Percentiles rank a stretch among this genome's conserved stretches.
Evolutionary conservation across 2,888 invertebrate genomes (phyloP).

Genomic region (Flexamia atlantica): DNA sequence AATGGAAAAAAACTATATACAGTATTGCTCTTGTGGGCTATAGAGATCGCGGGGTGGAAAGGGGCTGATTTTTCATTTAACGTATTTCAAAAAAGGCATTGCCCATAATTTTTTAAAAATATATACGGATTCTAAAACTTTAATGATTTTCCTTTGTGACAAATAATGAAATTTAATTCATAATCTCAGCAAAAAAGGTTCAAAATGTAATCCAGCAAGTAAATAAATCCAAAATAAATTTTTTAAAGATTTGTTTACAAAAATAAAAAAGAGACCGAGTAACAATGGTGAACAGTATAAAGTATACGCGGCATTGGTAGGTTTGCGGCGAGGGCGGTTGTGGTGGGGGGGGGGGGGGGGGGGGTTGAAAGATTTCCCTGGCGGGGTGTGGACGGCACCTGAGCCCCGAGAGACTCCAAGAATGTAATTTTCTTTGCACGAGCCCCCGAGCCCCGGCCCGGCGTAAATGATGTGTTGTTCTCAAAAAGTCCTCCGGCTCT

Average conservation of each 20-base stretch:
- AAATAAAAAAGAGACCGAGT: not conserved
- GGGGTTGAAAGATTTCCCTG: slow-evolving; percentile 35
- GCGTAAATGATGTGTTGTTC: slow-evolving; percentile 60
- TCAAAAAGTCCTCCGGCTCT: slow-evolving; percentile 4
- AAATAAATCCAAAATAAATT: too few relatives aligned
- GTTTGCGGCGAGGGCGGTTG: slow-evolving; percentile 9
- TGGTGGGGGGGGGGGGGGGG: slow-evolving; percentile 9
- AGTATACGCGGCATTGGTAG: slow-evolving; percentile 15
- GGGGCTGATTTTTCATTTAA: too few relatives aligned
- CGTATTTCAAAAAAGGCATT: too few relatives aligned
- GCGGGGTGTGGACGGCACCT: slow-evolving; percentile 59
- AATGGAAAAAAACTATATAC: too few relatives aligned
- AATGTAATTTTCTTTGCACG: slow-evolving; percentile 61
- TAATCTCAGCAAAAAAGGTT: too few relatives aligned
- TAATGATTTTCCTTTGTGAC: too few relatives aligned
- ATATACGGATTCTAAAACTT: too few relatives aligned
- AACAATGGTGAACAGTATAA: not conserved
- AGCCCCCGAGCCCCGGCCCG: slow-evolving; percentile 33
- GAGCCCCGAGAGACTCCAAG: slow-evolving; percentile 40
- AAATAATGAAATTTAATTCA: too few relatives aligned
- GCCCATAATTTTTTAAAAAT: too few relatives aligned
- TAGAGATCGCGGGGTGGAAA: too few relatives aligned
- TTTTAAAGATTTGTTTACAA: not conserved
- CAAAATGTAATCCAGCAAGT: too few relatives aligned
- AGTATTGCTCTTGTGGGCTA: too few relatives aligned